These are phyloP conservation scores for Hyperoplus lanceolatus DNA, from an alignment of 2,797 vertebrate genomes.

Conservation along the genomic window DNA sequence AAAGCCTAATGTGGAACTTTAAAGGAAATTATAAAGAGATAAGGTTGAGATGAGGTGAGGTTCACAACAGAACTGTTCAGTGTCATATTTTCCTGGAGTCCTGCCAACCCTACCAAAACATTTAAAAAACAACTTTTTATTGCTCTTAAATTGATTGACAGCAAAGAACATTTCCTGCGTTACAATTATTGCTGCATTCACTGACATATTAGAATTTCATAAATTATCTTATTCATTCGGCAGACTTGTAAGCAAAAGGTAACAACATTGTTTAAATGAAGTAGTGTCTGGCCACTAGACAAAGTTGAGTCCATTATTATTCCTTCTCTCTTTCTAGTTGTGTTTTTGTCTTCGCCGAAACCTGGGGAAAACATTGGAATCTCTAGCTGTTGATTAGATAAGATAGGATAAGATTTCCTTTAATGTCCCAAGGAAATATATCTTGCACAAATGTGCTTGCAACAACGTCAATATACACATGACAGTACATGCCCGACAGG, in stretches of 20 bases:
- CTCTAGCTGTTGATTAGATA: background rate
- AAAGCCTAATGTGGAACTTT: too few relatives aligned
- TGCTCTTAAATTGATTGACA: background rate
- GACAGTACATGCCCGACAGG: too few relatives aligned
- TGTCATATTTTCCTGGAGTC: background rate
- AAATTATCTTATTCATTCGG: background rate
- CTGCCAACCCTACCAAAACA: background rate
- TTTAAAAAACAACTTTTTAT: background rate
- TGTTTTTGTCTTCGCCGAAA: background rate
- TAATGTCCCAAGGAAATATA: too few relatives aligned
- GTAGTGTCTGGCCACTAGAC: background rate
- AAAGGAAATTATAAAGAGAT: background rate
- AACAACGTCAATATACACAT: too few relatives aligned
- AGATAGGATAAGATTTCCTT: too few relatives aligned
- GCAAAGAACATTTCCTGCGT: background rate
- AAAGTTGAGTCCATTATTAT: background rate
- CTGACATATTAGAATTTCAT: background rate
- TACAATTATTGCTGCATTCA: background rate
- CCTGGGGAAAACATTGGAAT: too few relatives aligned
- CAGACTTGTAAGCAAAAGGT: background rate
- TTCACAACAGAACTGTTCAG: background rate
- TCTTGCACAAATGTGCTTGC: too few relatives aligned
- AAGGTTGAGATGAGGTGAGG: background rate
- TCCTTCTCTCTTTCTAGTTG: too few relatives aligned
- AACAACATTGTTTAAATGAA: background rate